phyloP scores from a whole-genome alignment of 2,113 vertebrate genomes.

The Pseudonaja textilis region DNA sequence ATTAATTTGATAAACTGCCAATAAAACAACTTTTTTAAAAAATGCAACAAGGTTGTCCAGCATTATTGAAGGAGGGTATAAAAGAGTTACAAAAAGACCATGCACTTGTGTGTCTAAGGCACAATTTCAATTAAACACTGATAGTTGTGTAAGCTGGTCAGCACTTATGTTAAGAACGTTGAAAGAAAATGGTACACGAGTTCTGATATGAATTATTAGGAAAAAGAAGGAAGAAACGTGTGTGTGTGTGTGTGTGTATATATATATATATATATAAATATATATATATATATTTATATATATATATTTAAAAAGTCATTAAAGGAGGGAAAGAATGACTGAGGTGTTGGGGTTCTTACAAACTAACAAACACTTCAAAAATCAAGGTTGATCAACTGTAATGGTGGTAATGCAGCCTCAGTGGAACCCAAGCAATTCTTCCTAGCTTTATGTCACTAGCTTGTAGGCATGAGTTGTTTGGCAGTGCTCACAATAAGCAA shows the following conservation, averaged over 20 bases:
- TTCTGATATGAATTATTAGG: slow-evolving; percentile 3
- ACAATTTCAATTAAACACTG: slow-evolving; percentile 31
- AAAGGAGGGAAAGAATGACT: slow-evolving; percentile 6
- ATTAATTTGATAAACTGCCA: background rate
- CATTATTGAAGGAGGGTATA: background rate
- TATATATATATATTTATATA: background rate
- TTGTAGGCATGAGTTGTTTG: slow-evolving; percentile 1
- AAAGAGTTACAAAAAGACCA: background rate
- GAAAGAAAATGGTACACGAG: background rate
- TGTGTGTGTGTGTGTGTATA: background rate
- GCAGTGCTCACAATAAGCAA: background rate
- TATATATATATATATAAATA: background rate
- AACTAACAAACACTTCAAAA: slow-evolving; percentile 28
- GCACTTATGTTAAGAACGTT: background rate
- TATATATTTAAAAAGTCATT: slow-evolving; percentile 3
- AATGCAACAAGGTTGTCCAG: background rate
- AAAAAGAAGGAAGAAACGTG: slow-evolving; percentile 4
- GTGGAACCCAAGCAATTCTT: background rate
- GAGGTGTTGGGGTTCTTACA: slow-evolving; percentile 22
- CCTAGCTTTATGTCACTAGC: background rate
- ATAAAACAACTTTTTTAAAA: background rate
- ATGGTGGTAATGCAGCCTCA: background rate
- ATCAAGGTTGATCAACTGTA: slow-evolving; percentile 18
- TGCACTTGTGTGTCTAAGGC: slow-evolving; percentile 22
- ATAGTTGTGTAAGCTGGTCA: background rate